Percentiles rank a stretch among this genome's conserved stretches.
These are phyloP conservation scores for Psix sp. DNA, from an alignment of 1,140 invertebrate genomes.

Conservation along the genomic window DNA sequence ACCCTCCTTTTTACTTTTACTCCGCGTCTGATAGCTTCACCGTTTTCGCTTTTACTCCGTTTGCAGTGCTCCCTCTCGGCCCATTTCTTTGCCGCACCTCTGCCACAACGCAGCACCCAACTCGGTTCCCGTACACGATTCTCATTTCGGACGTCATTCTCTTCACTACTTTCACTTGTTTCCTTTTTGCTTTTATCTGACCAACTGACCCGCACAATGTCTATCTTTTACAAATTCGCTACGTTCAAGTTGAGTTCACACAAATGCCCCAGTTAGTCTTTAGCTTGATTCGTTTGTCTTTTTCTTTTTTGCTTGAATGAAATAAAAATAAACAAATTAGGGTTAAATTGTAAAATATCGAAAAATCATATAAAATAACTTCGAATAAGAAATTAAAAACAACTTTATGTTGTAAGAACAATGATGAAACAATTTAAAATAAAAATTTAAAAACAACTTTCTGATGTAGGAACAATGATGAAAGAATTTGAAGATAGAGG, in stretches of 20 bases:
- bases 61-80: conserved; percentile 44
- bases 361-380: too few species aligned
- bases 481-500: too few species aligned
- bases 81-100: conserved; percentile 49
- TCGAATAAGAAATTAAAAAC: too few species aligned
- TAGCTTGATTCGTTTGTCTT: conserved; percentile 15
- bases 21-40: conserved; percentile 58
- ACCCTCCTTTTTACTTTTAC: conserved; percentile 63
- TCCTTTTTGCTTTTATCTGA: conserved; percentile 58
- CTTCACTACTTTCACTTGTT: conserved; percentile 58
- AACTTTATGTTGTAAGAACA: too few species aligned
- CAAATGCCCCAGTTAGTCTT: conserved; percentile 34
- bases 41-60: conserved; percentile 52
- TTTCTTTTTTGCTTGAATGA: neutral
- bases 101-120: conserved; percentile 33
- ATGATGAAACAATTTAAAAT: too few species aligned
- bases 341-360: too few species aligned
- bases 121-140: conserved; percentile 51
- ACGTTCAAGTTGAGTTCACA: conserved; percentile 26
- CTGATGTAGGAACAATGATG: too few species aligned
- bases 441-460: too few species aligned
- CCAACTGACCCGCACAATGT: conserved; percentile 67
- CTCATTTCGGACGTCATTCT: conserved; percentile 56
- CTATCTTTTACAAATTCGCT: conserved; percentile 48
- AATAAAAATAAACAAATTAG: too few species aligned